phyloP scores from a whole-genome alignment of 2,888 invertebrate genomes.

The Apocheima hispidaria region DNA sequence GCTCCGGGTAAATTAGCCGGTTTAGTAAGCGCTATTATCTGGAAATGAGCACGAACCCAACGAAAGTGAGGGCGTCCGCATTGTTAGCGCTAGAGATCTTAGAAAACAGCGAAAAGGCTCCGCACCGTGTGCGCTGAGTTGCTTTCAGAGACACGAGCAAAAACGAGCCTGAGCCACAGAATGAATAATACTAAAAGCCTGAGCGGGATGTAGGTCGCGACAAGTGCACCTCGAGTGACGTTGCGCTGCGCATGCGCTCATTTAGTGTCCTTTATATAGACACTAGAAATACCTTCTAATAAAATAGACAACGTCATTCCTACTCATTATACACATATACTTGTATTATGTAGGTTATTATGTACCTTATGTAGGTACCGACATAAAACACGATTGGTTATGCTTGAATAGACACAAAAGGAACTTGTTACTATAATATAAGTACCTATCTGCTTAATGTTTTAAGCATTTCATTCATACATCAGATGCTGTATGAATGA shows the following conservation, averaged over 20 bases:
- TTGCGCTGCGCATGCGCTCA: slow-evolving; percentile 41
- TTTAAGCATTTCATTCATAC: slow-evolving; percentile 11
- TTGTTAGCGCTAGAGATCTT: slow-evolving; percentile 75
- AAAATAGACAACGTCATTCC: background rate
- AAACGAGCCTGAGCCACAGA: slow-evolving; percentile 68
- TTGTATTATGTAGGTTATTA: background rate
- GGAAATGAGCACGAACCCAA: slow-evolving; percentile 67
- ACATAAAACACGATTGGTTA: slow-evolving; percentile 5
- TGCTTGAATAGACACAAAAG: slow-evolving; percentile 24
- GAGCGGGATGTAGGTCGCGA: slow-evolving; percentile 74
- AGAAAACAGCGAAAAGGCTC: slow-evolving; percentile 76
- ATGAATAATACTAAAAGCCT: no score
- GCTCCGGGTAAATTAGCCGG: slow-evolving; percentile 49
- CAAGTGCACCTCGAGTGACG: slow-evolving; percentile 69
- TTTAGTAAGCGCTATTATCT: slow-evolving; percentile 56
- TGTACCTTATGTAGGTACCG: background rate
- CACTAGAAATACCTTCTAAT: background rate
- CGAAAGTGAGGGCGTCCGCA: slow-evolving; percentile 82
- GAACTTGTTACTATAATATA: slow-evolving; percentile 2
- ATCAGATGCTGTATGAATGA: no score
- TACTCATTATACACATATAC: background rate
- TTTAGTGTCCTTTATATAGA: no score
- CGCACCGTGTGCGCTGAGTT: slow-evolving; percentile 48
- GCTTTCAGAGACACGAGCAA: slow-evolving; percentile 62
- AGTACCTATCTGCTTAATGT: no score